These are phyloP conservation scores for Meteorus colon DNA, from an alignment of 2,888 invertebrate species.

Conservation along the genomic window DNA sequence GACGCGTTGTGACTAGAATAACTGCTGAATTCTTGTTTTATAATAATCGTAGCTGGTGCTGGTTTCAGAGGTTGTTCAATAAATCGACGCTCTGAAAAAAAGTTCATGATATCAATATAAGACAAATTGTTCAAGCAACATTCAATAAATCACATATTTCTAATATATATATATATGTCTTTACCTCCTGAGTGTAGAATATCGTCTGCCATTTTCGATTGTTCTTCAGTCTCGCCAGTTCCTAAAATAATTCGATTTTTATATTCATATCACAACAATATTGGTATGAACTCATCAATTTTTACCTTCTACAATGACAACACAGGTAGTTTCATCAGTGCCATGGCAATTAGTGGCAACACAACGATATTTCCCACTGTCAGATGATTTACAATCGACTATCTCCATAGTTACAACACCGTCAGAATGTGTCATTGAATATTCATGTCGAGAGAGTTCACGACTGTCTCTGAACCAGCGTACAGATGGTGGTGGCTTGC, in stretches of 20 bases:
- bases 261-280: background rate
- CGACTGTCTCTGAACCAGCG: constrained; percentile 94
- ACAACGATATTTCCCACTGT: constrained; percentile 97
- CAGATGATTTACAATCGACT: constrained; percentile 92
- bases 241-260: constrained; percentile 74
- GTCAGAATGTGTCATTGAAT: constrained; percentile 91
- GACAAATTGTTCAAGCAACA: background rate
- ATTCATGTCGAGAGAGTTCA: constrained; percentile 93
- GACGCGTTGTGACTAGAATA: constrained; percentile 50
- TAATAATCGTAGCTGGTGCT: constrained; percentile 83
- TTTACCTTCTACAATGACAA: constrained; percentile 95
- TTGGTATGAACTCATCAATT: background rate
- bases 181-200: constrained; percentile 88
- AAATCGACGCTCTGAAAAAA: constrained; percentile 83
- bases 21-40: constrained; percentile 75
- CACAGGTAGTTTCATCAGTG: constrained; percentile 94
- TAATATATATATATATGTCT: constrained; percentile 45
- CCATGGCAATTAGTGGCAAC: constrained; percentile 95
- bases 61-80: constrained; percentile 90
- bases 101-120: constrained; percentile 9
- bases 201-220: constrained; percentile 89
- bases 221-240: constrained; percentile 86
- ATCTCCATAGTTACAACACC: constrained; percentile 99
- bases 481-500: constrained; percentile 95
- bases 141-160: background rate